A percentile compares a stretch with the other conserved stretches of the same genome.
Evolutionary conservation across 2,797 vertebrate species (phyloP).

Genomic region (Brachymystax lenok): DNA sequence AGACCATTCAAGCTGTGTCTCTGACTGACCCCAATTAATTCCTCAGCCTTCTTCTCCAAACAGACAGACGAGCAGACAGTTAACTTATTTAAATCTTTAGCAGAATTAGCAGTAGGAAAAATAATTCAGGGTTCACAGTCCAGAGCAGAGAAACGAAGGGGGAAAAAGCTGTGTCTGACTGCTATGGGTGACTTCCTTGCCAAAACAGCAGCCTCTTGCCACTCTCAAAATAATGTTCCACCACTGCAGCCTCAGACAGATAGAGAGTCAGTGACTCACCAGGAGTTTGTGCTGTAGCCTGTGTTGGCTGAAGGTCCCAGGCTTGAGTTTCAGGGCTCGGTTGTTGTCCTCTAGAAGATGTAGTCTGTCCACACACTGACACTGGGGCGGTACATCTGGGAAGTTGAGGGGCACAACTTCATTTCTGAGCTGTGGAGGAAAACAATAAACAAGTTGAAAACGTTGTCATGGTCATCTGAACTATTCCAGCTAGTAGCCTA

Average conservation of each 20-base stretch:
- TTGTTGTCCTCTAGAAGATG: slow-evolving; percentile 65
- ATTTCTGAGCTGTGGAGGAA: slow-evolving; percentile 73
- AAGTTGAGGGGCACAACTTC: slow-evolving; percentile 67
- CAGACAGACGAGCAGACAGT: slow-evolving; percentile 7
- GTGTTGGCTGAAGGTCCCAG: slow-evolving; percentile 62
- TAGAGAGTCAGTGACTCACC: slow-evolving; percentile 71
- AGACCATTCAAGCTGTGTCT: slow-evolving; percentile 27
- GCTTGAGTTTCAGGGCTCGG: slow-evolving; percentile 53
- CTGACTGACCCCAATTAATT: slow-evolving; percentile 50
- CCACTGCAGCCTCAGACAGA: slow-evolving; percentile 27
- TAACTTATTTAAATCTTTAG: slow-evolving; percentile 37
- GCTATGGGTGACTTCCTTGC: slow-evolving; percentile 40
- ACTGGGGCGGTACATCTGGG: slow-evolving; percentile 45
- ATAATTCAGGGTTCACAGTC: slow-evolving; percentile 41
- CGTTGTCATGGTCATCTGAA: background rate
- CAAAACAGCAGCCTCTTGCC: background rate
- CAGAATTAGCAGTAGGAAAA: slow-evolving; percentile 28
- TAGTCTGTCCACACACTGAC: slow-evolving; percentile 57
- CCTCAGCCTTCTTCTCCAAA: slow-evolving; percentile 18
- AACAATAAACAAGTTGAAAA: background rate
- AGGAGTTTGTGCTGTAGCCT: slow-evolving; percentile 63
- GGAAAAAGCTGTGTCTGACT: slow-evolving; percentile 24
- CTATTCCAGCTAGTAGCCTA: background rate
- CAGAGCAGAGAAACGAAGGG: slow-evolving; percentile 31
- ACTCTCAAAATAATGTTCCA: slow-evolving; percentile 31